These are phyloP conservation scores for Taenaris catops DNA, from an alignment of 2,888 invertebrate species.

Conservation along the genomic window DNA sequence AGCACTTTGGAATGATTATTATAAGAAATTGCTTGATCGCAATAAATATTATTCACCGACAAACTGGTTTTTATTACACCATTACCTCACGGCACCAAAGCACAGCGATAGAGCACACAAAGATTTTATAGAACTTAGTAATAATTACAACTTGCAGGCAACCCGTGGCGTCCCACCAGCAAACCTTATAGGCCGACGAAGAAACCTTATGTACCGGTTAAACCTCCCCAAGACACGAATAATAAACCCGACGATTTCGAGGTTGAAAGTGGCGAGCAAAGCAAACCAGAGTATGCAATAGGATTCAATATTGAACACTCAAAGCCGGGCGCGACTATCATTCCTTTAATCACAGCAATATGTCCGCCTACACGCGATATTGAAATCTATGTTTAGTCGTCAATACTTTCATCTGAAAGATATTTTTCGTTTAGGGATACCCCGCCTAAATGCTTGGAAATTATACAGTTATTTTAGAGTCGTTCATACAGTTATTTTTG, in stretches of 20 bases:
- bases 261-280: constrained; percentile 41
- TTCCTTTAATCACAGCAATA: too few relatives aligned
- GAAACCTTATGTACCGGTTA: constrained; percentile 71
- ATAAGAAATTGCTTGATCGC: constrained; percentile 57
- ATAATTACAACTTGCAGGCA: constrained; percentile 73
- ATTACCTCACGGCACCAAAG: constrained; percentile 63
- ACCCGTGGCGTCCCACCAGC: constrained; percentile 61
- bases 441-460: too few relatives aligned
- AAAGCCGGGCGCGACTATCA: constrained; percentile 79
- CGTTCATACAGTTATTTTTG: too few relatives aligned
- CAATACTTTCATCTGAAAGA: too few relatives aligned
- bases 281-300: constrained; percentile 58
- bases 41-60: constrained; percentile 71
- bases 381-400: too few relatives aligned
- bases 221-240: constrained; percentile 59
- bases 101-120: constrained; percentile 42
- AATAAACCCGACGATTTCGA: constrained; percentile 44
- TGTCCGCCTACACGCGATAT: too few relatives aligned
- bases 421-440: too few relatives aligned
- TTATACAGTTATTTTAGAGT: too few relatives aligned
- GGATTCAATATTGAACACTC: constrained; percentile 57
- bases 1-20: constrained; percentile 52
- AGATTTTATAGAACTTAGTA: constrained; percentile 56
- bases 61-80: constrained; percentile 79
- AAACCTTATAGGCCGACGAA: constrained; percentile 69